Base-by-base conservation (phyloP, 2,888 invertebrate species). In the Caenorhabditis zanzibari region DNA sequence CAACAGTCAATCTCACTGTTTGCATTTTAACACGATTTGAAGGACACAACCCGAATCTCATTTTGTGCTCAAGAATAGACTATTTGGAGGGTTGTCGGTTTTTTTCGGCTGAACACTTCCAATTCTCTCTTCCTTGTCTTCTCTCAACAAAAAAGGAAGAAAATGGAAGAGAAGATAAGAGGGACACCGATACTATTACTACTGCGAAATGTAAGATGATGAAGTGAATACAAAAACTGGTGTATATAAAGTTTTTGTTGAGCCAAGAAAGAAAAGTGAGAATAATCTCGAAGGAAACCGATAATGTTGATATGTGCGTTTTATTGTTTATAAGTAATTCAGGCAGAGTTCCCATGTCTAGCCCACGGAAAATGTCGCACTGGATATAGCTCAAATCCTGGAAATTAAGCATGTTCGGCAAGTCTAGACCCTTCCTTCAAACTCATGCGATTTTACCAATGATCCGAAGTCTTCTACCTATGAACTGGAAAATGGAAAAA, bases 321-420 rank as follows among this genome's bases (percentile, higher is more conserved):
- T 0, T 3, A 54, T 32, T 28, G 16, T 19, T 16, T 14, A 24
- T 19, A 22, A 10, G 59, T 1, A 35, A 26, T 47, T 66, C n/a
- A n/a, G n/a, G 19, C 10, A 58, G 28, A n/a, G 44, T 19, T 28
- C 44, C 58, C 12, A 44, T 26, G 7, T 58, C n/a, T 1, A 24
- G 28, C 44, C 44, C 58, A 24, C 58, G 26, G 28, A 44, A 71
- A 26, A 41, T 28, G 58, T 44, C 58, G 26, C 24, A 44, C 1
- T 58, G 41, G 38, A 71, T 35, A 44, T 58, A 54, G 54, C 54
- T 54, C 54, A 54, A 54, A 22, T 10, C 14, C 14, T 7, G 54
- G 10, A 26, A 12, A 0, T 14, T 0, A 12, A 22, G 26, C 12
- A n/a, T n/a, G n/a, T n/a, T 19, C 4, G 26, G 10, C 5, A 49